Base-by-base conservation (phyloP, 2,797 vertebrate species). In the Schizothorax lantsangensis region DNA sequence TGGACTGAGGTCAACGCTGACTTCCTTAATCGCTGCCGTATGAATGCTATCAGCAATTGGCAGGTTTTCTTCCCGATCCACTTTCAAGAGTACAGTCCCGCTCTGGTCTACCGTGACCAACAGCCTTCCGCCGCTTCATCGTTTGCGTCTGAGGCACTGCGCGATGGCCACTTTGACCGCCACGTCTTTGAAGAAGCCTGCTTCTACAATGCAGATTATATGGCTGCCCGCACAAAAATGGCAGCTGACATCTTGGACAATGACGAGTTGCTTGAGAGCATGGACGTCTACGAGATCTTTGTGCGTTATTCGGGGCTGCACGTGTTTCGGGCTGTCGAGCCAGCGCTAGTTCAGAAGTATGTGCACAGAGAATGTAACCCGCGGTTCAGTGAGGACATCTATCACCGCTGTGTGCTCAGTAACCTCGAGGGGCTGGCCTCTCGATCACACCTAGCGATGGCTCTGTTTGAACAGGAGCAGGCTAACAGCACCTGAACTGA, bases 31-130 rank as follows among this genome's bases (percentile, higher is more conserved):
- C 97, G 97, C 88, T 99, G 98, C 92, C 95, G 98, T 30, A 99
- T 99, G 98, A 99, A 99, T 1, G 95, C 98, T 86, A 99, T 99
- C 92, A 97, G 96, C 82, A 98, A 95, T 87, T 99, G 98, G 98
- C 98, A 99, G 91, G 98, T 97, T 68, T 99, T 99, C 89, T 99
- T 99, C 87, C 98, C 98, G 0, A 93, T 99, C 77, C 98, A 99
- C 83, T 99, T 99, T 94, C 98, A 99, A 86, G 98, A 99, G 94
- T 99, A 96, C 94, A 98, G 95, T 89, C 97, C 98, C 0, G 94
- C 95, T 0, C 85, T 99, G 36, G 90, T 96, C 1, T 97, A 95
- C 91, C 95, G 93, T 0, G 95, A 96, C 86, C 96, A 96, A 33
- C 97, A 96, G 83, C 96, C 97, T 45, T 96, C 96, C 0, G 94